Conservation (phyloP, 2,113 vertebrate species). For the Leucoraja erinaceus region DNA sequence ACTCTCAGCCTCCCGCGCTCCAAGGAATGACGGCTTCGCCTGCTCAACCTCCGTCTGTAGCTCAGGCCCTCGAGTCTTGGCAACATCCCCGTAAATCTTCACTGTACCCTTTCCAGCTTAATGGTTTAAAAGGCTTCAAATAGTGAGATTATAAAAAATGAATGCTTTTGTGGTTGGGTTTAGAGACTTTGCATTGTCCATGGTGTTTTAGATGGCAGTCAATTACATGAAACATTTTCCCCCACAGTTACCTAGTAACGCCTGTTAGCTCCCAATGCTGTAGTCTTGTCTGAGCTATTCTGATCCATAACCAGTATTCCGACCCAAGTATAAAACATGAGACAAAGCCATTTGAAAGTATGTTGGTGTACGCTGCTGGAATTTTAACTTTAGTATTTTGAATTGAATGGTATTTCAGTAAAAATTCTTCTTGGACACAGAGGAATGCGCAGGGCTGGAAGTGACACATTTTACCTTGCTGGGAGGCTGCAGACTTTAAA, state of each 20-base stretch:
- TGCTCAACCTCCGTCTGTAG: no score
- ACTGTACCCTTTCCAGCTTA: no score
- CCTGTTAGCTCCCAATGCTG: background rate
- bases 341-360: background rate
- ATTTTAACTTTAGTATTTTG: background rate
- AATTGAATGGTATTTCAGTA: background rate
- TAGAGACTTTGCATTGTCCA: background rate
- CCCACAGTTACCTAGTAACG: background rate
- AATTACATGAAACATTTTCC: constrained; percentile 8
- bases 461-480: background rate
- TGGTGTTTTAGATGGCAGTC: background rate
- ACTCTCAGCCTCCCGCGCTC: no score
- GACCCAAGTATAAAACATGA: background rate
- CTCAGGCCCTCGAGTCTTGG: no score
- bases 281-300: background rate
- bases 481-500: background rate
- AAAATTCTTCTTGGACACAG: background rate
- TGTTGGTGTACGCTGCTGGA: background rate
- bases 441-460: background rate
- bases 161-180: background rate
- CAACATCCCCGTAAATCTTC: no score
- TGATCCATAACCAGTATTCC: background rate
- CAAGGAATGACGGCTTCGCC: no score
- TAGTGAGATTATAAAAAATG: background rate
- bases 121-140: constrained; percentile 4